phyloP scores from a whole-genome alignment of 2,113 vertebrate genomes.

The Podarcis cretensis region DNA sequence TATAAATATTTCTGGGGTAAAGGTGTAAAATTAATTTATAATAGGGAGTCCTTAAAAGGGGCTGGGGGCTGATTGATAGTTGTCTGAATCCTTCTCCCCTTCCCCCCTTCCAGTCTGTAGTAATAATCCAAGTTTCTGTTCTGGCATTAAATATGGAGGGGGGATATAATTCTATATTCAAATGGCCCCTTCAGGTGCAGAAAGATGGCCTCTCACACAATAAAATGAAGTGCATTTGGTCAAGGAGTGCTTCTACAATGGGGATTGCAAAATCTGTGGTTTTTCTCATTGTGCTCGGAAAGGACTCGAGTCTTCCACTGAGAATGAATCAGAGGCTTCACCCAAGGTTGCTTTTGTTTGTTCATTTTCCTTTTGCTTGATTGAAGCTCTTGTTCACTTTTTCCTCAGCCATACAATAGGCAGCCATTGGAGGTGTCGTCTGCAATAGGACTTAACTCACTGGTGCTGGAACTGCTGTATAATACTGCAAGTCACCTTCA shows the following conservation, averaged over 20 bases:
- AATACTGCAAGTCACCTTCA: conserved; percentile 29
- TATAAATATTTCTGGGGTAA: conserved; percentile 51
- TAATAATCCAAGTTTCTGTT: not conserved
- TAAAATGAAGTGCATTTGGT: conserved; percentile 75
- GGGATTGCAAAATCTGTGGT: conserved; percentile 71
- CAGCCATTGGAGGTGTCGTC: conserved; percentile 69
- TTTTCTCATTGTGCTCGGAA: conserved; percentile 76
- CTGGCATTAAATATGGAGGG: conserved; percentile 15
- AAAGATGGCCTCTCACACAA: conserved; percentile 59
- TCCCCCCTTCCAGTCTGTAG: conserved; percentile 8
- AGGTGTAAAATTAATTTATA: conserved; percentile 50
- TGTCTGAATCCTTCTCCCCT: conserved; percentile 44
- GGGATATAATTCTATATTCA: not conserved
- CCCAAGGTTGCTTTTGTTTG: conserved; percentile 66
- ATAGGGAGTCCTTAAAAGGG: not conserved
- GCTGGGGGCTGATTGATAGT: not conserved
- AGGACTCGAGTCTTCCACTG: conserved; percentile 87
- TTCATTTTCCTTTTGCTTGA: conserved; percentile 65
- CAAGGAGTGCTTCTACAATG: conserved; percentile 69
- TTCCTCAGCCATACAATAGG: conserved; percentile 69
- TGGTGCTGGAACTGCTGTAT: conserved; percentile 40
- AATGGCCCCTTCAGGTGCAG: not conserved
- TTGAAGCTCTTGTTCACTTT: conserved; percentile 74
- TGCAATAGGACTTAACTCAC: conserved; percentile 55
- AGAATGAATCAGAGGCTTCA: conserved; percentile 80